These are phyloP conservation scores for Cylloceria caligata DNA, from an alignment of 2,888 invertebrate species.

Conservation along the genomic window DNA sequence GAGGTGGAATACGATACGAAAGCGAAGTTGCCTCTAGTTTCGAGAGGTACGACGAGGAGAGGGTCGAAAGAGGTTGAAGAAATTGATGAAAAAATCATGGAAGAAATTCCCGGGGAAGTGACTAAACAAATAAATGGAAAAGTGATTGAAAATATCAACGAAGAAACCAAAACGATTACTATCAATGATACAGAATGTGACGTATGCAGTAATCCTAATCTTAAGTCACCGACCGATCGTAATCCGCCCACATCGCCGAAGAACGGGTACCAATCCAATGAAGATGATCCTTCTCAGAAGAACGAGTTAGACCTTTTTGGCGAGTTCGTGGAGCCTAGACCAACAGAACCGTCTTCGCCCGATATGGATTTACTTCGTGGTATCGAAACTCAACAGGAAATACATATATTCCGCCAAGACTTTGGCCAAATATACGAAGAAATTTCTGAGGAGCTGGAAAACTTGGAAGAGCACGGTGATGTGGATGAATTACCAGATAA, in stretches of 20 bases:
- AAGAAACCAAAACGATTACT: background rate
- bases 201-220: background rate
- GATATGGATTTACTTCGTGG: constrained; percentile 72
- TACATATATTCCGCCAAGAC: constrained; percentile 74
- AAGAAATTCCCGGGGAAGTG: background rate
- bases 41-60: background rate
- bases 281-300: constrained; percentile 33
- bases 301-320: constrained; percentile 71
- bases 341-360: constrained; percentile 23
- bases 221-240: background rate
- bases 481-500: background rate
- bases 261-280: constrained; percentile 14
- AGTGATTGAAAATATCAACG: too few species aligned
- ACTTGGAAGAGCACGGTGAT: constrained; percentile 39
- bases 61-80: background rate
- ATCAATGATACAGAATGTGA: background rate
- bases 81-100: background rate
- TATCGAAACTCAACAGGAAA: constrained; percentile 70
- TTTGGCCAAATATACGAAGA: constrained; percentile 79
- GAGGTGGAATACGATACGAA: constrained; percentile 63
- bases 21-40: constrained; percentile 17
- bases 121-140: background rate
- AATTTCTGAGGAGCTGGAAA: constrained; percentile 73
- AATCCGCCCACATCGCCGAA: background rate
- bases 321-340: constrained; percentile 71